Evolutionary conservation across 2,797 vertebrate genomes (phyloP).

Genomic region (Chaetodon trifasciatus): DNA sequence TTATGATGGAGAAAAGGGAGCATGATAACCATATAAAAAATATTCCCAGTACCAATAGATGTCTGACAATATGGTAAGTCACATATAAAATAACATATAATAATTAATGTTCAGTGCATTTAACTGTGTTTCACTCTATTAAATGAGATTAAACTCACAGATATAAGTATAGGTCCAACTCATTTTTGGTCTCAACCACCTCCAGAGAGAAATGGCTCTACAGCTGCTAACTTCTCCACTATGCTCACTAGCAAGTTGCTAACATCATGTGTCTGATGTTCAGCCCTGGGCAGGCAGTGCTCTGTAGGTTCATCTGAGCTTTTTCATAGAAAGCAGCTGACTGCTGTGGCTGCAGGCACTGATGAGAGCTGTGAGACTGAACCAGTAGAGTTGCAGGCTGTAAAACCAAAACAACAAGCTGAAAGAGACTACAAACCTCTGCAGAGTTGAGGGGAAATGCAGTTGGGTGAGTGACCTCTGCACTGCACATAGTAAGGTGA

Average conservation of each 20-base stretch:
- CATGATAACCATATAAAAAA: conserved; percentile 2
- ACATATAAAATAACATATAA: neutral
- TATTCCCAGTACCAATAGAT: neutral
- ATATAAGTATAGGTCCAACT: neutral
- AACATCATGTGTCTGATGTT: neutral
- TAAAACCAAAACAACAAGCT: neutral
- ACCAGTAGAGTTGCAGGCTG: neutral
- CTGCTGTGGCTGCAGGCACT: neutral
- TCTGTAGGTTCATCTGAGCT: neutral
- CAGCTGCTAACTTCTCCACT: neutral
- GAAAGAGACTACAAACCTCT: neutral
- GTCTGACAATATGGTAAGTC: neutral
- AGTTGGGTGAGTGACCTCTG: neutral
- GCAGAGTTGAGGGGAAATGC: neutral
- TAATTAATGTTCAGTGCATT: neutral
- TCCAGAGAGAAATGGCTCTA: neutral
- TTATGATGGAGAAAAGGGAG: conserved; percentile 14
- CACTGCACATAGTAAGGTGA: neutral
- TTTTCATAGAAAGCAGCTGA: neutral
- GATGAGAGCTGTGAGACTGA: neutral
- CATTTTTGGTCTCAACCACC: neutral
- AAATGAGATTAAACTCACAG: neutral
- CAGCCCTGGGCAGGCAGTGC: neutral
- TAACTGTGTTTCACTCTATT: neutral
- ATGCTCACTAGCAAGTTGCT: neutral